phyloP scores from a whole-genome alignment of 2,113 vertebrate species.

The Amblyornis subalaris region DNA sequence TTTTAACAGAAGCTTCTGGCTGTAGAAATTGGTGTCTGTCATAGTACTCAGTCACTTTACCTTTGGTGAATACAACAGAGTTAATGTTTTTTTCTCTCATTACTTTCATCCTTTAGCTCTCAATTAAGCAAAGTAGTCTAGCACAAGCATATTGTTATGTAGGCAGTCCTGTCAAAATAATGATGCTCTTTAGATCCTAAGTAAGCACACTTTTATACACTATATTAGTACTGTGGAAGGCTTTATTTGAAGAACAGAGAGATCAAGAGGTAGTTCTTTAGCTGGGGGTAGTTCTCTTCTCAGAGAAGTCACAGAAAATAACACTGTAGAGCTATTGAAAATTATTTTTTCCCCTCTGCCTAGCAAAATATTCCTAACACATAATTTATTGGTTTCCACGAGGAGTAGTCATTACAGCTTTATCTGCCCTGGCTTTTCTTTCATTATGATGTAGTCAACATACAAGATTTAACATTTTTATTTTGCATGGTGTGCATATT shows the following conservation, averaged over 20 bases:
- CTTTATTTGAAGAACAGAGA: not conserved
- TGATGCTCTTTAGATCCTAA: not conserved
- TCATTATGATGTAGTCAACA: not conserved
- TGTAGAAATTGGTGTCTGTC: not conserved
- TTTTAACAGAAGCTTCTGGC: not conserved
- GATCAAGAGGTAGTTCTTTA: not conserved
- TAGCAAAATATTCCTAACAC: not conserved
- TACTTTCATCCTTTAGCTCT: not conserved
- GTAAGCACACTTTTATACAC: not conserved
- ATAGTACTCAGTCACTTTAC: not conserved
- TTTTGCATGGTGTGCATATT: not conserved
- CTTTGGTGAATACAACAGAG: accelerated
- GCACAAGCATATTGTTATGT: not conserved
- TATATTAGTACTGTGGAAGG: not conserved
- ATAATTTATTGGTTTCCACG: not conserved
- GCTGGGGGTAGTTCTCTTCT: not conserved
- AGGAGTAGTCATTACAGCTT: not conserved
- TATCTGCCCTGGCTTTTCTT: accelerated
- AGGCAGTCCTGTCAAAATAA: not conserved
- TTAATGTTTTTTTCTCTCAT: not conserved
- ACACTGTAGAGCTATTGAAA: not conserved
- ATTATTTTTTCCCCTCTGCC: not conserved
- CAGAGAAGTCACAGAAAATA: not conserved
- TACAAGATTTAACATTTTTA: not conserved
- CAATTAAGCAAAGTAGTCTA: not conserved